These are phyloP conservation scores for Mastomys coucha DNA, from an alignment of 2,113 vertebrate genomes.

Conservation along the genomic window DNA sequence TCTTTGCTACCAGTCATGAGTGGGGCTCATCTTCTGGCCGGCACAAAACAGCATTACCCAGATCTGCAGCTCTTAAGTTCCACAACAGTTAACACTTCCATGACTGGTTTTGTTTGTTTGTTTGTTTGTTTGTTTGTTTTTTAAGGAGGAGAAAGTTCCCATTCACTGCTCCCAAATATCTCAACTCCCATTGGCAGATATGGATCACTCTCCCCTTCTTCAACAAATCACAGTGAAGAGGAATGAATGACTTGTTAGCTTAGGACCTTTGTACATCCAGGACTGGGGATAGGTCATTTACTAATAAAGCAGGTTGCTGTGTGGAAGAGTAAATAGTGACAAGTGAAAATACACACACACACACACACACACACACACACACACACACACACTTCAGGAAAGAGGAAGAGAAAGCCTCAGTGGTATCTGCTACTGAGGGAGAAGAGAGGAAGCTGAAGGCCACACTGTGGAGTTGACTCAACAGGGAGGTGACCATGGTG, in stretches of 20 bases:
- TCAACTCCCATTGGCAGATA: neutral
- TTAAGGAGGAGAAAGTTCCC: neutral
- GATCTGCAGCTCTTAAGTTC: neutral
- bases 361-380: neutral
- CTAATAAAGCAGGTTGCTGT: neutral
- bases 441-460: neutral
- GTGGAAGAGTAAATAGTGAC: neutral
- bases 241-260: neutral
- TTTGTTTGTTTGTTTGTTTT: neutral
- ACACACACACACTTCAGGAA: neutral
- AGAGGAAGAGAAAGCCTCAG: neutral
- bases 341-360: neutral
- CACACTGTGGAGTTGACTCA: neutral
- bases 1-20: neutral
- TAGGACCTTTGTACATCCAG: neutral
- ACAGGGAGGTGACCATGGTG: neutral
- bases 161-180: neutral
- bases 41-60: neutral
- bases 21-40: neutral
- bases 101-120: no score
- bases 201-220: neutral
- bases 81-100: neutral
- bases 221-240: neutral
- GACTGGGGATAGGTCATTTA: neutral
- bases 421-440: neutral